Evolutionary conservation across 2,797 vertebrate species (phyloP).

Genomic region (Urophycis tenuis): DNA sequence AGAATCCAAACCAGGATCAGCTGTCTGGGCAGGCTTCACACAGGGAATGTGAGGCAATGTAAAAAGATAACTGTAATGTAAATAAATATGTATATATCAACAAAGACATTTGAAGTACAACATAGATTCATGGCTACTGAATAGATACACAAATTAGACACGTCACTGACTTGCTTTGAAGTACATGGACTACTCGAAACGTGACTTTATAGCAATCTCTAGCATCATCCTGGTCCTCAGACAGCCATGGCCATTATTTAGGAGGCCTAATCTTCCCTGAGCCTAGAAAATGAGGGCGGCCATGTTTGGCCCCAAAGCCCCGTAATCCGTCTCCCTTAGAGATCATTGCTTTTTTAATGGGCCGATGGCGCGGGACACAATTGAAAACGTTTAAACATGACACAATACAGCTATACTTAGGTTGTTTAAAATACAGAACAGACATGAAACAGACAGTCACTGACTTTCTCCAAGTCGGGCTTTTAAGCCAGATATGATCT

Average conservation of each 20-base stretch:
- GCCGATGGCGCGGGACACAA: constrained; percentile 38
- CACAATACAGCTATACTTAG: constrained; percentile 58
- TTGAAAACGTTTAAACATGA: constrained; percentile 53
- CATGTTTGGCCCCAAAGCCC: constrained; percentile 44
- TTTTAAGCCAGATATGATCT: constrained; percentile 35
- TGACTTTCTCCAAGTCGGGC: constrained; percentile 28
- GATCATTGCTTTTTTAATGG: constrained; percentile 64
- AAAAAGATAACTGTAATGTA: too few relatives aligned
- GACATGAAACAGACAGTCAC: constrained; percentile 26
- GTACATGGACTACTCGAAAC: constrained; percentile 11
- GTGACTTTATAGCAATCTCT: neutral
- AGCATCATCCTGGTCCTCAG: constrained; percentile 33
- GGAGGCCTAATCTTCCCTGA: constrained; percentile 57
- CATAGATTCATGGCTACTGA: neutral
- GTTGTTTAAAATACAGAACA: constrained; percentile 45
- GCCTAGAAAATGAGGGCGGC: constrained; percentile 55
- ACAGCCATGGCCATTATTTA: constrained; percentile 32
- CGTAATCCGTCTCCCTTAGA: constrained; percentile 47
- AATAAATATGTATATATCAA: too few relatives aligned
- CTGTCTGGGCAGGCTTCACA: neutral
- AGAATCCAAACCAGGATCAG: neutral
- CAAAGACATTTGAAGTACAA: neutral
- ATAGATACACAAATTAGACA: neutral
- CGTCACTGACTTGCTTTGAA: neutral
- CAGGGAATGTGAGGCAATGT: neutral